A percentile compares a stretch with the other conserved stretches of the same genome.
phyloP scores from a whole-genome alignment of 1,140 invertebrate species.

The Hylaeus anthracinus region DNA sequence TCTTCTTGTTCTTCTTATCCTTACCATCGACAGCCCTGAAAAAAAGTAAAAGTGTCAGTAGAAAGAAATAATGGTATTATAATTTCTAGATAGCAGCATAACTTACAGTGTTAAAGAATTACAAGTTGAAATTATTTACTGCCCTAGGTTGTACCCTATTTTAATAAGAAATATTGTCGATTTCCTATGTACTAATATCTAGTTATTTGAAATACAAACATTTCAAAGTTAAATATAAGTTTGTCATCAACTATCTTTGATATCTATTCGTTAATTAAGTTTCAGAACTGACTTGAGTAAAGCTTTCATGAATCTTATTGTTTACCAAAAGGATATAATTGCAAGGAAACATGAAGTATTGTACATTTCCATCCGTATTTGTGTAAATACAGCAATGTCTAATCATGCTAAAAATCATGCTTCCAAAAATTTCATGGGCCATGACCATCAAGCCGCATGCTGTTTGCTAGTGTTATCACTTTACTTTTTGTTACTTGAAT shows the following conservation, averaged over 20 bases:
- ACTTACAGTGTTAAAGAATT: constrained; percentile 39
- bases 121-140: constrained; percentile 8
- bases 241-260: background rate
- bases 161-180: constrained; percentile 6
- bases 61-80: background rate
- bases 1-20: constrained; percentile 84
- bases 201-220: background rate
- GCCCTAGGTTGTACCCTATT: background rate
- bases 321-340: background rate
- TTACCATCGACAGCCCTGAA: constrained; percentile 83
- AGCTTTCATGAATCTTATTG: background rate
- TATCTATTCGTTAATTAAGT: background rate
- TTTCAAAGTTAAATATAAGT: background rate
- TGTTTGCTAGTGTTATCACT: constrained; percentile 22
- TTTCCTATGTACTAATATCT: background rate
- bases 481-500: constrained; percentile 3
- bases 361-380: background rate
- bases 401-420: constrained; percentile 69
- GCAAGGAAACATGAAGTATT: background rate
- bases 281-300: background rate
- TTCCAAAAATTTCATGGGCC: constrained; percentile 51
- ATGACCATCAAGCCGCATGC: constrained; percentile 62
- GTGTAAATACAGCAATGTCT: constrained; percentile 13
- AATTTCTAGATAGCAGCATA: background rate
- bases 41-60: constrained; percentile 66